Conservation (phyloP, 2,797 vertebrate species). For the Tachyglossus aculeatus region DNA sequence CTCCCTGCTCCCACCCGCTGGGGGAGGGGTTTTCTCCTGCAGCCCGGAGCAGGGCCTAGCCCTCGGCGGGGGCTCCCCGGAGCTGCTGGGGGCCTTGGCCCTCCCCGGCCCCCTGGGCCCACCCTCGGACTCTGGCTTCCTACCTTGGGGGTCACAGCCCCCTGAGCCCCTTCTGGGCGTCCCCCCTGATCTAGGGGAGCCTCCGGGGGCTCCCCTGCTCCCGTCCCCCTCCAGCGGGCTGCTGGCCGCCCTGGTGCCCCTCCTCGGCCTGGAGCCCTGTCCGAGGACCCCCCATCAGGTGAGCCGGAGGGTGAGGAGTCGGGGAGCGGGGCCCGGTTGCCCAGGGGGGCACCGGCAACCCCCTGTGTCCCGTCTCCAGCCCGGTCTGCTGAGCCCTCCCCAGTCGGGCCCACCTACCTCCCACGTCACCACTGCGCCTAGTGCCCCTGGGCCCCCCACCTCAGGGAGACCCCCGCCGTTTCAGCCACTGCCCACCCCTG, state of each 20-base stretch:
- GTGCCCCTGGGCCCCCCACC: conserved; percentile 63
- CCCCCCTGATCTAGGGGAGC: conserved; percentile 60
- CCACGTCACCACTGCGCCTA: conserved; percentile 63
- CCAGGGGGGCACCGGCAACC: neutral
- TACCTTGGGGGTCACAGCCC: conserved; percentile 73
- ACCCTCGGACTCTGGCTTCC: conserved; percentile 69
- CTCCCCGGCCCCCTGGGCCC: conserved; percentile 69
- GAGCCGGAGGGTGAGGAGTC: conserved; percentile 67
- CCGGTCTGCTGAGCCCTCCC: conserved; percentile 67
- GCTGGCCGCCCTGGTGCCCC: conserved; percentile 70
- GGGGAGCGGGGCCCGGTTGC: neutral
- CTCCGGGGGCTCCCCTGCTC: conserved; percentile 83
- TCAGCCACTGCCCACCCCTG: conserved; percentile 78
- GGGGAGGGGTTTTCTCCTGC: conserved; percentile 78
- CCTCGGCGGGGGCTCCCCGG: conserved; percentile 78
- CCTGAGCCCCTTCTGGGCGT: conserved; percentile 62
- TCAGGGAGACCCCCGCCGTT: conserved; percentile 77
- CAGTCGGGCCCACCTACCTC: conserved; percentile 75
- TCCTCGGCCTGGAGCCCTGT: conserved; percentile 72
- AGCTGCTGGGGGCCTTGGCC: conserved; percentile 69
- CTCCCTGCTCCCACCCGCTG: conserved; percentile 58
- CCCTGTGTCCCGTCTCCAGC: conserved; percentile 20
- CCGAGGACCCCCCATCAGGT: conserved; percentile 78
- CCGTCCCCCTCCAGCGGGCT: conserved; percentile 61
- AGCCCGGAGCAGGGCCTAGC: conserved; percentile 85